phyloP scores from a whole-genome alignment of 1,140 invertebrate species.

The Chymomyza costata region DNA sequence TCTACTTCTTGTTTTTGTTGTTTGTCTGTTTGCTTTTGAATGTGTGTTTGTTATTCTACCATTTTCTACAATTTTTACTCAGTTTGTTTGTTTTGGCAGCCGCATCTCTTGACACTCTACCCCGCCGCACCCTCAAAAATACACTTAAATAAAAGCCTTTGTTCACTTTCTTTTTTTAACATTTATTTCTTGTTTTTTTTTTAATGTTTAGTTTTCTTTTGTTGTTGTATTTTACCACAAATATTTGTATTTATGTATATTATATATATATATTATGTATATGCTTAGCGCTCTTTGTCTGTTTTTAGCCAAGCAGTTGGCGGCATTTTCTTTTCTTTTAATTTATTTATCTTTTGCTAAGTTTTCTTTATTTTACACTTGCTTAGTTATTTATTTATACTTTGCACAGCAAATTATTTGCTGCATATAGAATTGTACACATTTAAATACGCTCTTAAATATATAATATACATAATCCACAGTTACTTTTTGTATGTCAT shows the following conservation, averaged over 20 bases:
- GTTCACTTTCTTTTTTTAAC: conserved; percentile 54
- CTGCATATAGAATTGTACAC: conserved; percentile 37
- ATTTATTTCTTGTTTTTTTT: conserved; percentile 49
- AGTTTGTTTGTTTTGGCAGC: conserved; percentile 4
- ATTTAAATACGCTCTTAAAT: conserved; percentile 43
- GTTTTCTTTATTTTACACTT: conserved; percentile 21
- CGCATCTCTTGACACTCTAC: conserved; percentile 13
- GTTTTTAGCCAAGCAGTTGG: conserved; percentile 58
- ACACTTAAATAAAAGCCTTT: conserved; percentile 25
- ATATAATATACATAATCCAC: conserved; percentile 40
- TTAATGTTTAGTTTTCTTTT: conserved; percentile 33
- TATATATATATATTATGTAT: conserved; percentile 10
- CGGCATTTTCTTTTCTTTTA: conserved; percentile 52
- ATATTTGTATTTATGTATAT: conserved; percentile 62
- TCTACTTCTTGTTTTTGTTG: too few species aligned
- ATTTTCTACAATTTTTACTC: conserved; percentile 22
- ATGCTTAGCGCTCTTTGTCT: conserved; percentile 47
- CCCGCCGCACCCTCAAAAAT: conserved; percentile 1
- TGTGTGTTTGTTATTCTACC: conserved; percentile 37
- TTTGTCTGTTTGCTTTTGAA: conserved; percentile 29
- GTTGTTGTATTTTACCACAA: conserved; percentile 65
- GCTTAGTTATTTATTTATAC: conserved; percentile 25
- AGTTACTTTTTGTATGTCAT: conserved; percentile 17
- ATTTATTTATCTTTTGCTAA: conserved; percentile 37
- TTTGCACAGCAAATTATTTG: conserved; percentile 12